These are phyloP conservation scores for Variabilichromis moorii DNA, from an alignment of 2,113 vertebrate genomes.

Conservation along the genomic window DNA sequence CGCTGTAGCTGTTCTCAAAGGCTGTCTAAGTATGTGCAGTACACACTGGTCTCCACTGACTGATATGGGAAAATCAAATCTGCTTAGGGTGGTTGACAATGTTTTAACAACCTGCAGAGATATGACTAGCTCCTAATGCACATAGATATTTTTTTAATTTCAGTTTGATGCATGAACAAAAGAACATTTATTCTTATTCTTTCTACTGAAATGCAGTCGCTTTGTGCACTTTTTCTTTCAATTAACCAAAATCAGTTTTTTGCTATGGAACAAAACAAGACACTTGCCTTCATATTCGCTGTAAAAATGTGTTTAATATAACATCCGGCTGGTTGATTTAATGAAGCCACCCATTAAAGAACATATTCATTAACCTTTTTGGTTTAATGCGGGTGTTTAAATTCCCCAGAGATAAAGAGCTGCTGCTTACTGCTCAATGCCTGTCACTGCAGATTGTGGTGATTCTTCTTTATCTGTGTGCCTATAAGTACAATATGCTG, in stretches of 20 bases:
- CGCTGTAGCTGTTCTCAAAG: background rate
- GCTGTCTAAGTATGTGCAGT: background rate
- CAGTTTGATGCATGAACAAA: background rate
- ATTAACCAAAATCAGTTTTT: background rate
- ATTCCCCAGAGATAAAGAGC: background rate
- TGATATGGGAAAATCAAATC: background rate
- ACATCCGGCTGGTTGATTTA: background rate
- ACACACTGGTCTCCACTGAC: background rate
- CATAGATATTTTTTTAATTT: background rate
- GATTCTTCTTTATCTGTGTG: background rate
- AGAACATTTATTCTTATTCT: background rate
- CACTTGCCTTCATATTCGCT: background rate
- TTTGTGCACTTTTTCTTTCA: background rate
- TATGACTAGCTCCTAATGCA: background rate
- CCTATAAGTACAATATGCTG: background rate
- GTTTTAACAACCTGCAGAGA: background rate
- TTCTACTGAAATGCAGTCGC: background rate
- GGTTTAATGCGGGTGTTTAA: slow-evolving; percentile 8
- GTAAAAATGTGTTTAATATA: background rate
- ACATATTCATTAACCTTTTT: slow-evolving; percentile 16
- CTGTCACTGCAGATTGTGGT: background rate
- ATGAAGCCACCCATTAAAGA: background rate
- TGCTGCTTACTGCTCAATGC: background rate
- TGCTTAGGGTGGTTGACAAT: background rate
- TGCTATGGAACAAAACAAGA: background rate